Conservation (phyloP, 2,797 vertebrate species). For the Lemur catta region DNA sequence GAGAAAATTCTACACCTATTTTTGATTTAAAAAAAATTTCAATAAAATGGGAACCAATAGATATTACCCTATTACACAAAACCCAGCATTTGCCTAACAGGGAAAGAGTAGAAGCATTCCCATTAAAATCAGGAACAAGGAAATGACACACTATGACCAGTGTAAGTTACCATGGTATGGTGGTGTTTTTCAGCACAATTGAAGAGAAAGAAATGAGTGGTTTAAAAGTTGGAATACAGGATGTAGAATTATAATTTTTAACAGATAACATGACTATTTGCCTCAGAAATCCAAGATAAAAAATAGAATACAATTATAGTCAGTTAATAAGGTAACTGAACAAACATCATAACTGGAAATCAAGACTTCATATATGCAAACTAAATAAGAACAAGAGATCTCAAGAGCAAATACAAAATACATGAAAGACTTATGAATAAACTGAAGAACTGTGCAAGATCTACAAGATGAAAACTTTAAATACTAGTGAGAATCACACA, state of each 20-base stretch:
- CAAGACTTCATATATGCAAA: background rate
- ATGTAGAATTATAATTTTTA: constrained; percentile 34
- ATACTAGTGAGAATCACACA: background rate
- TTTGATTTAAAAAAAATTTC: background rate
- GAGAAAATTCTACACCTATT: constrained; percentile 31
- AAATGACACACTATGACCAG: background rate
- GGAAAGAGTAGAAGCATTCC: background rate
- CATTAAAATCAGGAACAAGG: background rate
- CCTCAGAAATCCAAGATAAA: constrained; percentile 7
- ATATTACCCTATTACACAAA: background rate
- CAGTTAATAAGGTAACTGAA: background rate
- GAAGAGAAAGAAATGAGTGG: background rate
- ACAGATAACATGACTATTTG: background rate
- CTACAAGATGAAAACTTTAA: background rate
- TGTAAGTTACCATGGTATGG: background rate
- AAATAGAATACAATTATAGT: background rate
- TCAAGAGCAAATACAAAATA: background rate
- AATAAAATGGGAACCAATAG: constrained; percentile 16
- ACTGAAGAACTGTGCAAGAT: background rate
- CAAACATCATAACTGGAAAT: constrained; percentile 8
- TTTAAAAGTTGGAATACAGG: constrained; percentile 17
- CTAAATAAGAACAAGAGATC: background rate
- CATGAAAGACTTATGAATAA: background rate
- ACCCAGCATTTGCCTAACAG: background rate
- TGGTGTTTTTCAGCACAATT: background rate